Conservation (phyloP, 2,888 invertebrate species). For the Melanostoma mellinum region DNA sequence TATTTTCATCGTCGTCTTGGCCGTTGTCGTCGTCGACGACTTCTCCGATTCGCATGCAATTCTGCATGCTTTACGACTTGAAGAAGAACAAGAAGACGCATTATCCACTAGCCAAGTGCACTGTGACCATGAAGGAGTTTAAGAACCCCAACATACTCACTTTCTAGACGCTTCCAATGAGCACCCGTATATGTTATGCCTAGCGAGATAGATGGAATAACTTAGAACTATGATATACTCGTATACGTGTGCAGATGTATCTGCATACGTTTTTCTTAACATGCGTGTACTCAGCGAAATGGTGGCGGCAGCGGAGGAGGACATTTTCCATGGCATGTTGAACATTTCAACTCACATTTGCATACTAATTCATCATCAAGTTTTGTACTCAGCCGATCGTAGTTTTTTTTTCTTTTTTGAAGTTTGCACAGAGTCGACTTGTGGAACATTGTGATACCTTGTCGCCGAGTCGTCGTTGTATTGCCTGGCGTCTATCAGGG, state of each 20-base stretch:
- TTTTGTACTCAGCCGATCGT: conserved; percentile 56
- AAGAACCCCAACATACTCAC: conserved; percentile 58
- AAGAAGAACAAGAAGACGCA: conserved; percentile 23
- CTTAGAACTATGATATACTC: conserved; percentile 52
- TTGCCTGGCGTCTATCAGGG: conserved; percentile 44
- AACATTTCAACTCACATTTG: conserved; percentile 69
- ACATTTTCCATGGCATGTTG: conserved; percentile 67
- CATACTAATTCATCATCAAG: conserved; percentile 69
- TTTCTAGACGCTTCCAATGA: conserved; percentile 61
- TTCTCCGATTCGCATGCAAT: conserved; percentile 40
- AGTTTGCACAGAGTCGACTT: background rate
- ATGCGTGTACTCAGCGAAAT: conserved; percentile 32
- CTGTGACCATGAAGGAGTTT: conserved; percentile 71
- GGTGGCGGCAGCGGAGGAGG: conserved; percentile 18
- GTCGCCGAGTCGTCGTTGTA: conserved; percentile 13
- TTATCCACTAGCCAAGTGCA: conserved; percentile 54
- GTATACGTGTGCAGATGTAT: conserved; percentile 4
- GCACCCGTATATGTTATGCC: conserved; percentile 50
- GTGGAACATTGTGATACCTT: conserved; percentile 14
- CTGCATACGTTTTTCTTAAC: conserved; percentile 10
- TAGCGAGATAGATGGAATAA: conserved; percentile 51
- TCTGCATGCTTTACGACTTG: conserved; percentile 47
- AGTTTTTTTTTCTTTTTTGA: conserved; percentile 1
- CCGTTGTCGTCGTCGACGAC: background rate
- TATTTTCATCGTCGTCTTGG: conserved; percentile 11